Percentiles rank a stretch among this genome's conserved stretches.
phyloP scores from a whole-genome alignment of 2,888 invertebrate genomes.

The Mesorhabditis spiculigera region DNA sequence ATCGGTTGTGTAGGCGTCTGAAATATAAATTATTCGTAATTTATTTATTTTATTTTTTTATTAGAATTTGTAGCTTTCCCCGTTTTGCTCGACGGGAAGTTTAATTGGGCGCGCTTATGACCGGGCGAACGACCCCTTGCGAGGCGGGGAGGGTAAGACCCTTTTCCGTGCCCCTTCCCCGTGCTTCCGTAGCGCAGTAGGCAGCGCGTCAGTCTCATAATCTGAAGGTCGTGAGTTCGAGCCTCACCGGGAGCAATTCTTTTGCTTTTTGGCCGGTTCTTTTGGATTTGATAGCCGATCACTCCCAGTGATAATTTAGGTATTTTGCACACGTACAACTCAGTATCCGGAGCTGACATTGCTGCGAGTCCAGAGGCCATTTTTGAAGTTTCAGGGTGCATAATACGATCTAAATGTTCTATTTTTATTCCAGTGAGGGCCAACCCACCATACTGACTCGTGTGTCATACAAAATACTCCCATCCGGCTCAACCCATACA shows the following conservation, averaged over 20 bases:
- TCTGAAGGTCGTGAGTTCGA: slow-evolving; percentile 78
- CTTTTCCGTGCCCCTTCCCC: neutral
- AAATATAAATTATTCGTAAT: slow-evolving; percentile 9
- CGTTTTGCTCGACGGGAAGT: no score
- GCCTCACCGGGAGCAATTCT: slow-evolving; percentile 69
- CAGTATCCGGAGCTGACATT: slow-evolving; percentile 54
- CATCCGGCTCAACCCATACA: slow-evolving; percentile 57
- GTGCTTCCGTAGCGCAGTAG: slow-evolving; percentile 5
- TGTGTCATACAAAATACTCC: slow-evolving; percentile 56
- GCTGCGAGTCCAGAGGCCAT: slow-evolving; percentile 55
- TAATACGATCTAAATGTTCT: slow-evolving; percentile 48
- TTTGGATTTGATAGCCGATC: neutral
- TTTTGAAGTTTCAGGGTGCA: slow-evolving; percentile 56
- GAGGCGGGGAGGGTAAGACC: neutral
- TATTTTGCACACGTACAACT: slow-evolving; percentile 45
- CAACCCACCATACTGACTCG: slow-evolving; percentile 31
- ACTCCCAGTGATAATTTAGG: neutral
- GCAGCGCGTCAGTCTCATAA: neutral
- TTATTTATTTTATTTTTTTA: no score
- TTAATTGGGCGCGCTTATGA: no score
- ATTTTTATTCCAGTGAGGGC: slow-evolving; percentile 12
- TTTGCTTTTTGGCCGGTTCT: slow-evolving; percentile 12
- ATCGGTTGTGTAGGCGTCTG: slow-evolving; percentile 58
- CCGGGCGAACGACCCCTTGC: no score
- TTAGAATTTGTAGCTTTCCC: no score